phyloP scores from a whole-genome alignment of 2,797 vertebrate species.

The Mionectes olivaceus region DNA sequence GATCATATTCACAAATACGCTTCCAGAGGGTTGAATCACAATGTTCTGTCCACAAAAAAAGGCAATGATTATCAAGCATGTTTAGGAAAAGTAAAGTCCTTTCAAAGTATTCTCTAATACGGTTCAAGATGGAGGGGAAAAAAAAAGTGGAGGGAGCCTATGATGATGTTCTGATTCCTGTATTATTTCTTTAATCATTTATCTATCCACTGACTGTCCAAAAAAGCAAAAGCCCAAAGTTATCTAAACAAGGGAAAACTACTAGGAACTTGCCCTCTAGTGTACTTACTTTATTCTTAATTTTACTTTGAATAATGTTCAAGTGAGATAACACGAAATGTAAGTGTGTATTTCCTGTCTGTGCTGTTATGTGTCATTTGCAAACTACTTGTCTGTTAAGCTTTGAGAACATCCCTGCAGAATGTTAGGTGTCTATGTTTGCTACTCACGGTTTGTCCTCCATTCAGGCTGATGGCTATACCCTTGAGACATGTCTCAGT shows the following conservation, averaged over 20 bases:
- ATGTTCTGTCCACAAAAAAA: conserved; percentile 76
- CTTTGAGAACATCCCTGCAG: neutral
- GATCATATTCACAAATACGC: conserved; percentile 86
- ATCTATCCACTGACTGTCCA: neutral
- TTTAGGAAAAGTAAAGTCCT: neutral
- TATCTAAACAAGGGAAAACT: neutral
- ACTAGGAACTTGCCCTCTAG: neutral
- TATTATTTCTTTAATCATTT: neutral
- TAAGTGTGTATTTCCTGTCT: neutral
- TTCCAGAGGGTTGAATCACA: conserved; percentile 82
- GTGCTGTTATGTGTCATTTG: neutral
- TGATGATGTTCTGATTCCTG: neutral
- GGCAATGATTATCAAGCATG: neutral
- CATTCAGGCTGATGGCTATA: conserved; percentile 61
- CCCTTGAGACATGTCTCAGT: conserved; percentile 81
- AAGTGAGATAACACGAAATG: neutral
- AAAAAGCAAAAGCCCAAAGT: neutral
- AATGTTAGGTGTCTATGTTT: neutral
- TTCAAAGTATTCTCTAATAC: neutral
- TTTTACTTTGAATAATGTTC: neutral
- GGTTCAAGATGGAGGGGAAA: neutral
- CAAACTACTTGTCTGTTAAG: neutral
- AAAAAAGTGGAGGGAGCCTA: neutral
- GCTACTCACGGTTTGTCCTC: conserved; percentile 75
- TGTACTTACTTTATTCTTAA: neutral